Evolutionary conservation across 2,888 invertebrate species (phyloP).

Genomic region (Torymus auratus): DNA sequence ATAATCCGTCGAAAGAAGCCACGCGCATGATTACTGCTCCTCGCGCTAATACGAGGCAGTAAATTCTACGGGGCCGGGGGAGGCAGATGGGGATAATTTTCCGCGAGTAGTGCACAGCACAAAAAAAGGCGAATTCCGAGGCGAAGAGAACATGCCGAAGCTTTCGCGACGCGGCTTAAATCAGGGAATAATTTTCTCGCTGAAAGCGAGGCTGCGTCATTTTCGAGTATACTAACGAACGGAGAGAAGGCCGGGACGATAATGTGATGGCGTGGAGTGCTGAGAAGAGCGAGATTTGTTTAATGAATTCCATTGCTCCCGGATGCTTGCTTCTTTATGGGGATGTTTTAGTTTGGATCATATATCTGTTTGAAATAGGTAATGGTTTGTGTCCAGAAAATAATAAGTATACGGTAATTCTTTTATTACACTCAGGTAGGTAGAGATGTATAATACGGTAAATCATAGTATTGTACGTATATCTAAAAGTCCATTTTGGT

Average conservation of each 20-base stretch:
- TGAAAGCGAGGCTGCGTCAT: background rate
- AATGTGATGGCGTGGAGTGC: background rate
- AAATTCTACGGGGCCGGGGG: slow-evolving; percentile 18
- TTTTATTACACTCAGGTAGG: too few species aligned
- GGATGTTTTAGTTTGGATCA: too few species aligned
- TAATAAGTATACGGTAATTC: too few species aligned
- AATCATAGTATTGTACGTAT: too few species aligned
- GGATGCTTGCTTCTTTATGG: too few species aligned
- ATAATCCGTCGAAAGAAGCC: slow-evolving; percentile 57
- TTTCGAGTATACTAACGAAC: slow-evolving; percentile 6
- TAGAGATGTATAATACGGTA: too few species aligned
- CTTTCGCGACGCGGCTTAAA: slow-evolving; percentile 27
- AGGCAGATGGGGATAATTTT: slow-evolving; percentile 31
- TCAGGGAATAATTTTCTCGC: slow-evolving; percentile 39
- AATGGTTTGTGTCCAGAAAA: too few species aligned
- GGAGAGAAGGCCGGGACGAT: background rate
- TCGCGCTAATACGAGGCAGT: slow-evolving; percentile 48
- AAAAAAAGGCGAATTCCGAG: slow-evolving; percentile 30
- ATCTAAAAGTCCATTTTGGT: too few species aligned
- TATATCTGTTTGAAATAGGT: too few species aligned
- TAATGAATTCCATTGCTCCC: slow-evolving; percentile 16
- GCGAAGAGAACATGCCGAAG: slow-evolving; percentile 34
- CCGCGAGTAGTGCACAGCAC: background rate
- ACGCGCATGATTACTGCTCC: slow-evolving; percentile 42
- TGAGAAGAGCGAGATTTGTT: slow-evolving; percentile 3